phyloP scores from a whole-genome alignment of 2,797 vertebrate genomes.

The Jordanella pulchra region DNA sequence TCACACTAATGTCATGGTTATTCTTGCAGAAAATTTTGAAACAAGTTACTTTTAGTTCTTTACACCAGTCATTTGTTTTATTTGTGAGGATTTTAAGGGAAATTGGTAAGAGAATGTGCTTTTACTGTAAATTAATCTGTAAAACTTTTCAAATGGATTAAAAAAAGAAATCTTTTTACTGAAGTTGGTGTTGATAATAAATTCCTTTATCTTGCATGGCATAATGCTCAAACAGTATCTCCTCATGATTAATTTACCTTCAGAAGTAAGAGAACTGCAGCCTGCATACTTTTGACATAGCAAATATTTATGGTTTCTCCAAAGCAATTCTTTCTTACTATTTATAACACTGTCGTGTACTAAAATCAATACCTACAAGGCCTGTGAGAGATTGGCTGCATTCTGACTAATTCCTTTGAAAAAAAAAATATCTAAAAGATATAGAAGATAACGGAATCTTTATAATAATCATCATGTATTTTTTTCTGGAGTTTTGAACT shows the following conservation, averaged over 20 bases:
- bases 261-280: slow-evolving; percentile 30
- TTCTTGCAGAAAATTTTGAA: background rate
- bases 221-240: slow-evolving; percentile 23
- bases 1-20: background rate
- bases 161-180: slow-evolving; percentile 14
- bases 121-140: background rate
- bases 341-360: slow-evolving; percentile 33
- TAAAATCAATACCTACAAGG: slow-evolving; percentile 5
- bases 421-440: background rate
- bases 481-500: background rate
- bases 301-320: slow-evolving; percentile 35
- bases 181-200: slow-evolving; percentile 34
- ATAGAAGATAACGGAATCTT: background rate
- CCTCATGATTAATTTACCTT: slow-evolving; percentile 54
- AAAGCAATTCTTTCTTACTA: slow-evolving; percentile 30
- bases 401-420: background rate
- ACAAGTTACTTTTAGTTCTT: background rate
- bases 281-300: slow-evolving; percentile 18
- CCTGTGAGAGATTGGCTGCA: background rate
- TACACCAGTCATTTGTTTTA: background rate
- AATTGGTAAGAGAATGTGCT: slow-evolving; percentile 1
- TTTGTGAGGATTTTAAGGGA: background rate
- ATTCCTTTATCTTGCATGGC: slow-evolving; percentile 37
- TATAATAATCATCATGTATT: background rate
- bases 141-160: slow-evolving; percentile 10